Evolutionary conservation across 2,113 vertebrate species (phyloP), one percentile per base, ranked within the genome.

Genomic region (Megalops atlanticus): DNA sequence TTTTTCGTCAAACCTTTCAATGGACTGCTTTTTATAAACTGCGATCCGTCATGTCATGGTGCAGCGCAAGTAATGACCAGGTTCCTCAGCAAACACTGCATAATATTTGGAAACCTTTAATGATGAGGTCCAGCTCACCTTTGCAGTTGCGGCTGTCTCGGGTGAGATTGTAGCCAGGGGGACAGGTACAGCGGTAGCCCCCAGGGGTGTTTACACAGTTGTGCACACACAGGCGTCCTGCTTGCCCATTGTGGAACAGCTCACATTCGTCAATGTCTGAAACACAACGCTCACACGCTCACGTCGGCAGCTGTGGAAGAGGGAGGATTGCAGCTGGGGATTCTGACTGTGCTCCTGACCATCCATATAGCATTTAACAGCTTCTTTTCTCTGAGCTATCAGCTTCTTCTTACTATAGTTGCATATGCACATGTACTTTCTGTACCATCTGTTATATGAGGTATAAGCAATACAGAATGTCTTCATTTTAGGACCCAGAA

Each of bases 221-320:
- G 0, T 97, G 92, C 54, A 94, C 83, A 86, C 96, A 97, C 79
- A 98, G 88, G 79, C 86, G 93, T 0, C 90, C 94, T 68, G 90
- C 91, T 74, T 89, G 92, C 7, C 91, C 92, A 7, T 81, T 93
- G 84, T 97, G 95, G 90, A 96, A 96, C 71, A 97, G 85, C 85
- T 94, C 92, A 86, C 96, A 98, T 87, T 98, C 96, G 10, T 97
- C 96, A 36, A 98, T 90, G 21, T 97, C 96, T 97, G 77, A n/a
- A 81, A 79, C 16, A 72, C 71, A 86, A 64, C 4, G 88, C 73
- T 39, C 16, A 72, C 36, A 70, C 14, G 27, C 52, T 81, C 71
- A 75, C 15, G 33, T 2, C 16, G 43, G 36, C 7, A 68, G 16
- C 58, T 64, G 58, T 31, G 58, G 58, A 31, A 11, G 54, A 27